Percentiles rank a stretch among this genome's conserved stretches.
Conservation (phyloP, 2,888 invertebrate species). For the Ochropacha duplaris region DNA sequence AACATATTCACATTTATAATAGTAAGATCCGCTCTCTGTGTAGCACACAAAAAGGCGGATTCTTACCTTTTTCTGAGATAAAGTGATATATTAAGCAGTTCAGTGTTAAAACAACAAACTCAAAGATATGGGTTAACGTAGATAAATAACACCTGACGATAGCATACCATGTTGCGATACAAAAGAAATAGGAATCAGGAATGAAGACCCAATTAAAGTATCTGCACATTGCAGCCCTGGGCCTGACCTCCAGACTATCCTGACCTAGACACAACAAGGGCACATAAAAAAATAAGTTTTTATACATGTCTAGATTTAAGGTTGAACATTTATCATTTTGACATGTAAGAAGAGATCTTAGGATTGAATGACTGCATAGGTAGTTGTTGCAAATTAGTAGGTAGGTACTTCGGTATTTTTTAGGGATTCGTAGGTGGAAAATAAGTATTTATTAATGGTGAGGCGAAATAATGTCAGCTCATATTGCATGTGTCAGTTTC, state of each 20-base stretch:
- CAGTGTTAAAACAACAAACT: too few species aligned
- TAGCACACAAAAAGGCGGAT: too few species aligned
- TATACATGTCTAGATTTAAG: slow-evolving; percentile 8
- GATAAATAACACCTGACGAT: neutral
- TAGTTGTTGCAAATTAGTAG: neutral
- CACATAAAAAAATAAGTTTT: slow-evolving; percentile 29
- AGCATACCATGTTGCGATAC: slow-evolving; percentile 2
- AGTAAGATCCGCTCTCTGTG: too few species aligned
- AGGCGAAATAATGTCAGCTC: too few species aligned
- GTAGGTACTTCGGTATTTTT: neutral
- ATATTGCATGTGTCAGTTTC: too few species aligned
- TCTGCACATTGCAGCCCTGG: slow-evolving; percentile 23
- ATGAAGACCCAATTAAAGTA: slow-evolving; percentile 42
- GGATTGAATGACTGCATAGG: neutral
- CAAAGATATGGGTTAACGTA: neutral
- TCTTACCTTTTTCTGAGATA: too few species aligned
- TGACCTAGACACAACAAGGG: slow-evolving; percentile 49
- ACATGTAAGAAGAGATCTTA: neutral
- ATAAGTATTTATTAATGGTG: too few species aligned
- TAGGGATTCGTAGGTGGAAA: neutral
- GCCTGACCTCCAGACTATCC: slow-evolving; percentile 54
- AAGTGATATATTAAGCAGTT: too few species aligned
- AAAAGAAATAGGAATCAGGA: slow-evolving; percentile 35
- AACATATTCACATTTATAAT: too few species aligned
- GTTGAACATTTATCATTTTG: neutral